Evolutionary conservation across 2,113 vertebrate genomes (phyloP), one percentile per base, ranked within the genome.

Genomic region (Rhinopomastus cyanomelas): DNA sequence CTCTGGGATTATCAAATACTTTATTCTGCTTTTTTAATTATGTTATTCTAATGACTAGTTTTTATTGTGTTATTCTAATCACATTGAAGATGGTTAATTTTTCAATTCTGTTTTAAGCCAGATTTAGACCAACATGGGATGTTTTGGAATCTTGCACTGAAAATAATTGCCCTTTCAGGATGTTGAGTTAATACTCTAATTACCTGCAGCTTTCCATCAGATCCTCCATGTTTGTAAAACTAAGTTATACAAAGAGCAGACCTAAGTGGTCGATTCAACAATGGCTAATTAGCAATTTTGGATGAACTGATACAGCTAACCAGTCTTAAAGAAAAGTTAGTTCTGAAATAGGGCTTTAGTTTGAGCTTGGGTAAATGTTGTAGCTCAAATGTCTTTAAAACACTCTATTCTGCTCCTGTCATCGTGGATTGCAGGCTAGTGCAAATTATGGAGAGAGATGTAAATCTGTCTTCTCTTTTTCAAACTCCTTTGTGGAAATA

Each of bases 1-100:
- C 16, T 76, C 66, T 49, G 16, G 60, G 13, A 61, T 5, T 53
- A 60, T 20, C 48, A 29, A 68, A 39, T 42, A 49, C 6, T 60
- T 60, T 16, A 74, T 26, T 57, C 0, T 3, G 29, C 72, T 80
- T 66, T 6, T 0, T n/a, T n/a, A n/a, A 27, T 71, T 1, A 3
- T 48, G 21, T 30, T 77, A 6, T 81, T 83, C 7, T 60, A 36
- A 52, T 86, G n/a, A n/a, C n/a, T n/a, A n/a, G n/a, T 76, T 80
- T 66, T 6, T 0, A 27, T 71, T 1, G 3, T 48, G 21, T 30
- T 77, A 6, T 81, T 83, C 7, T 60, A 36, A 52, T 86, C 9
- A 57, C 19, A 51, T 3, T 60, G 27, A 57, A 71, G 8, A 9
- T 61, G 39, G 8, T 76, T 51, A 49, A 21, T 30, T 82, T 93